Conservation (phyloP, 2,888 invertebrate genomes). For the Nomada ferruginata region DNA sequence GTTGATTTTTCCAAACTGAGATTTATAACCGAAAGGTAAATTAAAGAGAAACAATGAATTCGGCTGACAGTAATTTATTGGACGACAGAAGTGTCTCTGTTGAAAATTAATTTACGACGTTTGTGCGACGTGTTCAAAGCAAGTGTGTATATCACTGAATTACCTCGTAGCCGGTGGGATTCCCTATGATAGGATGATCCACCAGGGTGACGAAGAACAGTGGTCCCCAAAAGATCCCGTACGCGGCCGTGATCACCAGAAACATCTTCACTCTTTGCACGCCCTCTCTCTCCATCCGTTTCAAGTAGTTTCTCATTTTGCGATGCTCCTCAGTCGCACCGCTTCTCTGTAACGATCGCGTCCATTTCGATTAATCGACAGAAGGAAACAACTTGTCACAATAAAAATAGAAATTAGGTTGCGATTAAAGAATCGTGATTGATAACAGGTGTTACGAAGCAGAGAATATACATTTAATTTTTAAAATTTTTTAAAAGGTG, state of each 20-base stretch:
- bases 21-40: too few relatives aligned
- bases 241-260: constrained; percentile 92
- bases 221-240: constrained; percentile 96
- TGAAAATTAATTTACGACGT: too few relatives aligned
- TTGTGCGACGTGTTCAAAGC: background rate
- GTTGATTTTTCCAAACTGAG: too few relatives aligned
- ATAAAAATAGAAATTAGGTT: constrained; percentile 1
- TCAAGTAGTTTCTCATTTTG: constrained; percentile 91
- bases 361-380: constrained; percentile 12
- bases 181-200: constrained; percentile 90
- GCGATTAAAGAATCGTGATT: background rate
- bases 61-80: too few relatives aligned
- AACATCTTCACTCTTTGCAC: constrained; percentile 94
- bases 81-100: too few relatives aligned
- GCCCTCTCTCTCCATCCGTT: constrained; percentile 91
- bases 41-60: too few relatives aligned
- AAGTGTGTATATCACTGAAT: background rate
- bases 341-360: constrained; percentile 81
- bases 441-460: too few relatives aligned
- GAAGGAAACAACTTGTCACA: background rate
- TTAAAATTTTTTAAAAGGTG: too few relatives aligned
- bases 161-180: constrained; percentile 91
- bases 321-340: constrained; percentile 89
- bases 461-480: too few relatives aligned
- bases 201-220: constrained; percentile 93